Percentiles rank a stretch among this genome's conserved stretches.
These are phyloP conservation scores for Diplodus sargus DNA, from an alignment of 2,797 vertebrate genomes.

Conservation along the genomic window DNA sequence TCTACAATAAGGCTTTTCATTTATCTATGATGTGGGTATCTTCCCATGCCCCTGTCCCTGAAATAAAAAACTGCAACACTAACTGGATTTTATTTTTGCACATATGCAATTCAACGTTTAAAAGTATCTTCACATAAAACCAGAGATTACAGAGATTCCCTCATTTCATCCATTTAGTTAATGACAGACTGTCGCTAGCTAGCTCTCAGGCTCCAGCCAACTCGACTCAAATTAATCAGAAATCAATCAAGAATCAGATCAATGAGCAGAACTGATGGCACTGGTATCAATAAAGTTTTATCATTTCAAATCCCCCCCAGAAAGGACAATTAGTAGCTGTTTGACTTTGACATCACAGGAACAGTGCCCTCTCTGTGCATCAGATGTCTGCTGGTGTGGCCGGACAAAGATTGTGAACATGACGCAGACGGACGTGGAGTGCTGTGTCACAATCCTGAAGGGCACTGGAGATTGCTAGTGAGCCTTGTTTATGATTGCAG, in stretches of 20 bases:
- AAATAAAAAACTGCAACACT: background rate
- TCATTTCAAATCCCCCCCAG: too few relatives aligned
- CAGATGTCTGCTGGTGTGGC: background rate
- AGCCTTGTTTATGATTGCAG: conserved; percentile 67
- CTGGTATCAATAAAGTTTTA: too few relatives aligned
- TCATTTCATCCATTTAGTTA: too few relatives aligned
- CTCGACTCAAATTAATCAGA: too few relatives aligned
- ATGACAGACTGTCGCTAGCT: too few relatives aligned
- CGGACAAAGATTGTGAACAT: conserved; percentile 25
- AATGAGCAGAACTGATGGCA: too few relatives aligned
- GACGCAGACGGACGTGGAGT: conserved; percentile 11
- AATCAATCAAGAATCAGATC: too few relatives aligned
- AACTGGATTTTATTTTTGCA: background rate
- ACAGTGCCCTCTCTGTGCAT: conserved; percentile 9
- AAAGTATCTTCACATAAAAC: background rate
- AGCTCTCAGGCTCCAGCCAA: too few relatives aligned
- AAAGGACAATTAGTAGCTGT: conserved; percentile 1
- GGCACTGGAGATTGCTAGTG: conserved; percentile 47
- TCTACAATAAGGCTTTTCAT: background rate
- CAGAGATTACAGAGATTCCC: too few relatives aligned
- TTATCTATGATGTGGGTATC: background rate
- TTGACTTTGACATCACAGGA: conserved; percentile 8
- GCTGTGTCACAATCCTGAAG: conserved; percentile 65
- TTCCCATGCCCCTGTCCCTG: background rate
- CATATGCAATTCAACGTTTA: background rate